Conservation (phyloP, 1,140 invertebrate species). For the Aculops lycopersici region DNA sequence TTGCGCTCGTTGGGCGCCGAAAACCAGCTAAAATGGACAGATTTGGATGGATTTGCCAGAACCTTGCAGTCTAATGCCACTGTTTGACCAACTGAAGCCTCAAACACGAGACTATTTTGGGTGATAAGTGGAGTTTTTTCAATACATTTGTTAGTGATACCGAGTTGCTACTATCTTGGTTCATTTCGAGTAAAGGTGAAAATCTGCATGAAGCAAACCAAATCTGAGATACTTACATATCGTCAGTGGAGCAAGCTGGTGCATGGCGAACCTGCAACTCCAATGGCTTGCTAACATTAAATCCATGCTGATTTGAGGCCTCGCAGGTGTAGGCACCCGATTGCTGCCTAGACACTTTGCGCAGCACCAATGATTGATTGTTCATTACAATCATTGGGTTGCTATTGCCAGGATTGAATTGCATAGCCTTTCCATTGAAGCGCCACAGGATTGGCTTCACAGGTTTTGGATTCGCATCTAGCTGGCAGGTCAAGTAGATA, state of each 20-base stretch:
- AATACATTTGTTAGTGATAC: background rate
- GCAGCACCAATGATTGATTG: constrained; percentile 11
- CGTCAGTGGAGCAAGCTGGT: constrained; percentile 5
- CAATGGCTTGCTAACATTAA: constrained; percentile 6
- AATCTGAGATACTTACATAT: constrained; percentile 3
- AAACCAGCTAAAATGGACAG: background rate
- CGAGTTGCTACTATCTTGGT: background rate
- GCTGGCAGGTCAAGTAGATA: constrained; percentile 45
- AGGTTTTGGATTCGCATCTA: constrained; percentile 10
- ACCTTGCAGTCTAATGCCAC: constrained; percentile 56
- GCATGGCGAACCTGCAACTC: constrained; percentile 31
- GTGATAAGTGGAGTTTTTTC: background rate
- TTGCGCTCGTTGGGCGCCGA: background rate
- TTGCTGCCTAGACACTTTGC: constrained; percentile 12
- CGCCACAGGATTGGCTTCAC: constrained; percentile 7
- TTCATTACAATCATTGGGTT: background rate
- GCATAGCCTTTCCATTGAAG: constrained; percentile 6
- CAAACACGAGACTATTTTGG: constrained; percentile 30
- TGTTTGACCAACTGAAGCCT: constrained; percentile 52
- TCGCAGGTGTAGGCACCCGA: constrained; percentile 12
- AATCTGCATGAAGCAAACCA: background rate
- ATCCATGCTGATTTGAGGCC: constrained; percentile 12
- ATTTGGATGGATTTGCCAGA: constrained; percentile 38
- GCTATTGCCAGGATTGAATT: background rate
- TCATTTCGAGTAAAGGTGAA: background rate